Evolutionary conservation across 30 jellyfish, hydroid and myxozoan species (phyloP).

Genomic region (Nemopilema nomurai): DNA sequence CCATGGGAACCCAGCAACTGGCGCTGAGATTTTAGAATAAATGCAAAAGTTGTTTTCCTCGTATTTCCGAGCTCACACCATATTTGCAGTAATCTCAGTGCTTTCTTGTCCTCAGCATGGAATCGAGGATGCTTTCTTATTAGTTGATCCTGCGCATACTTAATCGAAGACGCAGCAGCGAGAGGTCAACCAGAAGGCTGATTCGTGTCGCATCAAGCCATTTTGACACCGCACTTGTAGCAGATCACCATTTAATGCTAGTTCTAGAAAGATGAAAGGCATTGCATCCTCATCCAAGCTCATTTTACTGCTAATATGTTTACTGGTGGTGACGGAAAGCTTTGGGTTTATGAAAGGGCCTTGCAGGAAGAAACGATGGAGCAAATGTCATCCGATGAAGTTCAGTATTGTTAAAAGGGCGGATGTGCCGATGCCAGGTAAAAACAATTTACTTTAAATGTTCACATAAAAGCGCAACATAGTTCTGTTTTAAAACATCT

Average conservation of each 20-base stretch:
- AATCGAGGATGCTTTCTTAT: slow-evolving; percentile 40
- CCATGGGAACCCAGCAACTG: neutral
- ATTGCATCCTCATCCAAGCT: neutral
- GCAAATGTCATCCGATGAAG: slow-evolving; percentile 31
- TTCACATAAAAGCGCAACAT: neutral
- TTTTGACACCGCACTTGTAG: neutral
- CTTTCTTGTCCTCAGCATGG: slow-evolving; percentile 63
- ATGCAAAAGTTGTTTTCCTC: slow-evolving; percentile 13
- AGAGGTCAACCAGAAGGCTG: neutral
- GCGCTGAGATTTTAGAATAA: neutral
- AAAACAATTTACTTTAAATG: neutral
- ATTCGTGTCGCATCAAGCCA: neutral
- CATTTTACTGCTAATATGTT: neutral
- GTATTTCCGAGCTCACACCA: slow-evolving; percentile 12
- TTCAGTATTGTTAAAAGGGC: slow-evolving; percentile 30
- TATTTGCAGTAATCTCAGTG: slow-evolving; percentile 12
- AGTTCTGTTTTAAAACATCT: neutral
- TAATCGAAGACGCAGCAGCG: neutral
- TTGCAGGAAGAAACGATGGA: slow-evolving; percentile 54
- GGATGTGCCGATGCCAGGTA: slow-evolving; percentile 23
- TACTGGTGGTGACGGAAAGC: neutral
- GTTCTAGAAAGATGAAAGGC: neutral
- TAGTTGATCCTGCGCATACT: neutral
- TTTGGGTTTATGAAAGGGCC: slow-evolving; percentile 25
- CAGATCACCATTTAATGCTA: neutral